phyloP scores from a whole-genome alignment of 2,888 invertebrate species.

The Macaria liturata region DNA sequence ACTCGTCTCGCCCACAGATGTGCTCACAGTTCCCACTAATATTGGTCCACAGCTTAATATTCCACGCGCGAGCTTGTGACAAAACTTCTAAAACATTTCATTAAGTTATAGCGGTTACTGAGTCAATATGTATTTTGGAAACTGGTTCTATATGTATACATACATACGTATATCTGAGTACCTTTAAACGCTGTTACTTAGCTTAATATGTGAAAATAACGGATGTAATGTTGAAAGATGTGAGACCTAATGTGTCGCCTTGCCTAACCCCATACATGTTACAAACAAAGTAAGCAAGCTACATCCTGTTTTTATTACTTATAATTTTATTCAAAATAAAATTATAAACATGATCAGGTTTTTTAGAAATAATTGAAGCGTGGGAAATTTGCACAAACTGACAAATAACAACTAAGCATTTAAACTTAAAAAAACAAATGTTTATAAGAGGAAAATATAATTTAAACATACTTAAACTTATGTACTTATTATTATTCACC shows the following conservation, averaged over 20 bases:
- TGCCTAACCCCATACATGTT: neutral
- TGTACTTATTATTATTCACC: no score
- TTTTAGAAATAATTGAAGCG: no score
- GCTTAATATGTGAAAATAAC: neutral
- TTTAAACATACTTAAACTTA: no score
- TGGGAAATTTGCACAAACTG: no score
- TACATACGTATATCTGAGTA: constrained; percentile 4
- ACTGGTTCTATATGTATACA: constrained; percentile 8
- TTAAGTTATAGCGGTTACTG: constrained; percentile 13
- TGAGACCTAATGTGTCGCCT: neutral
- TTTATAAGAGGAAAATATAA: no score
- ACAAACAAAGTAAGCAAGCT: no score
- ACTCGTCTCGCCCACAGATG: constrained; percentile 3
- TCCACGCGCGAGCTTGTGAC: constrained; percentile 7
- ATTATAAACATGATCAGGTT: no score
- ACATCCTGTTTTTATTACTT: no score
- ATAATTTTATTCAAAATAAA: no score
- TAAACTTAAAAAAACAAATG: no score
- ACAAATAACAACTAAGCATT: no score
- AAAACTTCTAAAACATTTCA: constrained; percentile 12
- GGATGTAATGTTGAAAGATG: neutral
- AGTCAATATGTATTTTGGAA: constrained; percentile 18
- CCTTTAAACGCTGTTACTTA: constrained; percentile 2
- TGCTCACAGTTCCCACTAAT: constrained; percentile 3
- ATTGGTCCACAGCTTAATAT: constrained; percentile 13